Conservation (phyloP, 92 coral and sea anemone genomes). For the Zoanthus sansibaricus region DNA sequence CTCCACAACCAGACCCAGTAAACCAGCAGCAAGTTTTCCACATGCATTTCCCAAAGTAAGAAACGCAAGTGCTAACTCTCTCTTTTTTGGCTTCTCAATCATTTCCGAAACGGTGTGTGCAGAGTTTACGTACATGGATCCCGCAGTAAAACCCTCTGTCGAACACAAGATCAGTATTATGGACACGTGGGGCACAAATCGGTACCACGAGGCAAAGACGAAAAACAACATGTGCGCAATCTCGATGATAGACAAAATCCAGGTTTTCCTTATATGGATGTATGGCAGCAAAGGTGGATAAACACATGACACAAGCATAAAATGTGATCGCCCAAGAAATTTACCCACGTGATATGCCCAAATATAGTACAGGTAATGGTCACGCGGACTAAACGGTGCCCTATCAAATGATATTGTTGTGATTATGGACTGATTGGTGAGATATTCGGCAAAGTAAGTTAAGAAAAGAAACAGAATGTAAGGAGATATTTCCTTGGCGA, state of each 20-base stretch:
- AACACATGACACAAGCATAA: slow-evolving; percentile 64
- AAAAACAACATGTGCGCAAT: slow-evolving; percentile 65
- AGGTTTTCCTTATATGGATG: slow-evolving; percentile 73
- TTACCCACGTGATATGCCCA: slow-evolving; percentile 81
- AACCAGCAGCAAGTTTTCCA: slow-evolving; percentile 80
- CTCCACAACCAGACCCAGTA: slow-evolving; percentile 75
- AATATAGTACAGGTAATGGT: slow-evolving; percentile 83
- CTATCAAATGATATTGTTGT: slow-evolving; percentile 80
- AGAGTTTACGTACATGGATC: slow-evolving; percentile 86
- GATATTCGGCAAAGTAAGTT: slow-evolving; percentile 84
- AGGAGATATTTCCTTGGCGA: slow-evolving; percentile 71
- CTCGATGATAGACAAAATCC: slow-evolving; percentile 74
- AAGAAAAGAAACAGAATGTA: slow-evolving; percentile 75
- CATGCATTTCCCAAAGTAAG: slow-evolving; percentile 84
- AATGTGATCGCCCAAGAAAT: slow-evolving; percentile 85
- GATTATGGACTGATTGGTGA: slow-evolving; percentile 84
- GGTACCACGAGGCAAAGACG: slow-evolving; percentile 76
- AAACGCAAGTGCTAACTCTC: slow-evolving; percentile 80
- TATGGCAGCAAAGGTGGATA: slow-evolving; percentile 65
- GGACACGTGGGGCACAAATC: slow-evolving; percentile 68
- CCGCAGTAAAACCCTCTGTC: slow-evolving; percentile 88
- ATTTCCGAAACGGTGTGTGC: slow-evolving; percentile 81
- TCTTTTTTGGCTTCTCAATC: slow-evolving; percentile 55
- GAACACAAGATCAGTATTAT: slow-evolving; percentile 68
- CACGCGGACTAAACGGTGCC: slow-evolving; percentile 76